phyloP scores from a whole-genome alignment of 1,140 invertebrate genomes.

The Sinonovacula constricta region DNA sequence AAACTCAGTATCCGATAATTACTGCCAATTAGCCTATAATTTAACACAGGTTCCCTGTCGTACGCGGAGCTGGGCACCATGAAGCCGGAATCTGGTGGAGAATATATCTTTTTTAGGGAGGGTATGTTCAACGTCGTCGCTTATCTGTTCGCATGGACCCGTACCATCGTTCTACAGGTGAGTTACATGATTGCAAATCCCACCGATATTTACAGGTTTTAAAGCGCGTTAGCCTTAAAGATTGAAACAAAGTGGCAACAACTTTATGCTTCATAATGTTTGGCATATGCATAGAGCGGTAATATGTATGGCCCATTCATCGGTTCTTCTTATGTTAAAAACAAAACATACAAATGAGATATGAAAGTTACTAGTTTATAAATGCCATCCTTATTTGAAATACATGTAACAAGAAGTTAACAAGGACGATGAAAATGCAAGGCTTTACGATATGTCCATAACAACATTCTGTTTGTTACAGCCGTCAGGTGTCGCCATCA shows the following conservation, averaged over 20 bases:
- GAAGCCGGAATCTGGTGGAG: conserved; percentile 70
- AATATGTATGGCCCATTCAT: too few species aligned
- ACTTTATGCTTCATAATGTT: conserved; percentile 85
- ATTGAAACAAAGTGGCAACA: conserved; percentile 88
- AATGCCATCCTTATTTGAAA: too few species aligned
- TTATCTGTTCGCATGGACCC: conserved; percentile 59
- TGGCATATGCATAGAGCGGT: conserved; percentile 65
- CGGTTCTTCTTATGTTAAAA: too few species aligned
- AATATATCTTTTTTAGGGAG: conserved; percentile 69
- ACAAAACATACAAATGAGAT: too few species aligned
- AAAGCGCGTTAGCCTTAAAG: conserved; percentile 82
- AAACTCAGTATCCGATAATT: too few species aligned
- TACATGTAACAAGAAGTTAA: too few species aligned
- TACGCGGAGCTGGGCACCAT: conserved; percentile 74
- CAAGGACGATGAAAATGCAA: too few species aligned
- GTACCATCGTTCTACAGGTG: conserved; percentile 80
- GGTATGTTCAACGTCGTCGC: conserved; percentile 59
- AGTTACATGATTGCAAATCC: too few species aligned
- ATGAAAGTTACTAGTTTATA: conserved; percentile 77
- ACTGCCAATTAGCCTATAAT: too few species aligned
- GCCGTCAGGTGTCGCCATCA: conserved; percentile 90
- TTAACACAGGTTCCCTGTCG: conserved; percentile 67
- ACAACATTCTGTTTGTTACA: conserved; percentile 86
- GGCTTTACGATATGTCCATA: conserved; percentile 96
- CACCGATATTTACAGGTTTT: conserved; percentile 87